Base-by-base conservation (phyloP, 2,113 vertebrate species). In the Phylloscopus trochilus region DNA sequence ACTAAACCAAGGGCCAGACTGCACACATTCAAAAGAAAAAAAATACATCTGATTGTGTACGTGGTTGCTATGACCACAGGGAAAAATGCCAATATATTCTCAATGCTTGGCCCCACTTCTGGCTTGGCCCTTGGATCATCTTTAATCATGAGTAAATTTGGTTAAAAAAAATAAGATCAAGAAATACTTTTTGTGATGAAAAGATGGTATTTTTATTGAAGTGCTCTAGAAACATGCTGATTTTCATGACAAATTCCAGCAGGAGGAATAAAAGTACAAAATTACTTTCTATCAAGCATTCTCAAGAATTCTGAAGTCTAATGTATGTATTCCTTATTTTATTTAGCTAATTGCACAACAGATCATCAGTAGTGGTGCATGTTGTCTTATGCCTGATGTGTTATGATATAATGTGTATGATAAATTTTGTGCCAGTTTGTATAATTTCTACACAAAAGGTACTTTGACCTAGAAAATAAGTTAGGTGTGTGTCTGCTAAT, bases 81-180 rank as follows among this genome's bases (percentile, higher is more conserved):
- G 67, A 49, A 64, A 56, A 67, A 76, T 15, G 68, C 67, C 82
- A 91, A 63, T 73, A 26, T 66, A 90, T 59, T 79, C 43, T 79
- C 26, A 47, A 53, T 39, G 64, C 74, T 95, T 95, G 66, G 79
- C 80, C 92, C 89, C 23, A 18, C 56, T 94, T 51, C 72, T 93
- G 88, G 76, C 85, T 94, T 96, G 90, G 85, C 90, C 89, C 86
- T 97, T 94, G 94, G 92, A 85, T 93, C 46, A 92, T 94, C 89
- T 95, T 84, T 94, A 95, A 93, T 89, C 60, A 79, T 53, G 46
- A 92, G 46, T 81, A 95, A 93, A 96, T 91, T 80, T 94, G 26
- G 47, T 56, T 35, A 9, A 72, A 93, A 87, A 56, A 69, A 82
- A 27, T 39, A 53, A 33, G 33, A 64, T 20, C 30, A 86, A 86